Conservation (phyloP, 2,888 invertebrate species). For the Bombylius major region DNA sequence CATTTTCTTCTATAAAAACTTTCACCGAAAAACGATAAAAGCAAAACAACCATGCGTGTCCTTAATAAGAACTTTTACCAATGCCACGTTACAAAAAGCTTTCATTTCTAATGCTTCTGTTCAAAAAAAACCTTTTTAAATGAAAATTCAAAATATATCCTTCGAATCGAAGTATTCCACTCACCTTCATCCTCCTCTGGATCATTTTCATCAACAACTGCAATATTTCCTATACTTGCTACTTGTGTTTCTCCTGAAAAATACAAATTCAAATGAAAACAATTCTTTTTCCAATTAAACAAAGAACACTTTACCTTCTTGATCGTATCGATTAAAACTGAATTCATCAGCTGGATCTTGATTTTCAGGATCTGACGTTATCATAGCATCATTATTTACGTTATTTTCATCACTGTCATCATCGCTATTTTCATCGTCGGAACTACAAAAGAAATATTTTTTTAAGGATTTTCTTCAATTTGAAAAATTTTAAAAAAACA, state of each 20-base stretch:
- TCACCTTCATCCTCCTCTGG: constrained; percentile 28
- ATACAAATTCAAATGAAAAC: constrained; percentile 40
- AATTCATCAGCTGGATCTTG: constrained; percentile 51
- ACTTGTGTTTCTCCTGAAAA: constrained; percentile 31
- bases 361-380: constrained; percentile 28
- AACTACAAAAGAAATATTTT: neutral
- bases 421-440: constrained; percentile 12
- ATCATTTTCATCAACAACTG: constrained; percentile 25
- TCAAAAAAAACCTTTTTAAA: too few species aligned
- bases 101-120: too few species aligned
- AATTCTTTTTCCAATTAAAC: constrained; percentile 36
- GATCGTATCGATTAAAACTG: constrained; percentile 60
- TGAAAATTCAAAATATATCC: too few species aligned
- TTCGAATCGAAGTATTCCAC: neutral
- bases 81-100: too few species aligned
- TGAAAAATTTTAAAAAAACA: neutral
- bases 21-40: too few species aligned
- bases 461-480: neutral
- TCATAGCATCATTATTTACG: constrained; percentile 17
- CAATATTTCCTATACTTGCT: constrained; percentile 35
- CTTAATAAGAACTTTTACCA: too few species aligned
- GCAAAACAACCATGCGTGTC: too few species aligned
- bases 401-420: constrained; percentile 22
- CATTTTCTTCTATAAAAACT: too few species aligned
- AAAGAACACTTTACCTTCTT: constrained; percentile 37